These are phyloP conservation scores for Molanna angustata DNA, from an alignment of 2,888 invertebrate species.

Conservation along the genomic window DNA sequence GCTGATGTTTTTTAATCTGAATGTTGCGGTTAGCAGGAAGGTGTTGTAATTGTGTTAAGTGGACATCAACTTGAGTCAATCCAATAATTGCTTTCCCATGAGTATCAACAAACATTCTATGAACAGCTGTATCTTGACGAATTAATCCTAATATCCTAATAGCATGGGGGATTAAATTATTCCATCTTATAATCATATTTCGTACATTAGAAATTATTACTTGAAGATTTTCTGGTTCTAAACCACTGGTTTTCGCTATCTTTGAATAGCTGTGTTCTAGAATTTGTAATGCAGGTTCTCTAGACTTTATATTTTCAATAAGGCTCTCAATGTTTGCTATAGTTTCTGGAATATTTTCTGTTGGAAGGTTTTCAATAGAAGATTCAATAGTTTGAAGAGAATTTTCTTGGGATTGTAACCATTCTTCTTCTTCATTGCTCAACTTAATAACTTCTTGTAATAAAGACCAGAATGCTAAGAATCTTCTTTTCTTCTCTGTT, in stretches of 20 bases:
- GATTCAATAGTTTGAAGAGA: conserved; percentile 59
- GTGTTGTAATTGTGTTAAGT: conserved; percentile 67
- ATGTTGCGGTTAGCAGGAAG: conserved; percentile 51
- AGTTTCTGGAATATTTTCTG: conserved; percentile 58
- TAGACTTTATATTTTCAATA: conserved; percentile 55
- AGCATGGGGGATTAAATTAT: conserved; percentile 58
- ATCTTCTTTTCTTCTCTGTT: conserved; percentile 67
- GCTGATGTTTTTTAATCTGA: conserved; percentile 45
- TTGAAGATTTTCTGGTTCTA: conserved; percentile 68
- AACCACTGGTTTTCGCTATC: conserved; percentile 62
- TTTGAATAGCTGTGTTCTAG: conserved; percentile 70
- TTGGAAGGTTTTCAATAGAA: conserved; percentile 53
- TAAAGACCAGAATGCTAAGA: conserved; percentile 59
- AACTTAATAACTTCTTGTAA: conserved; percentile 57
- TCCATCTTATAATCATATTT: conserved; percentile 62
- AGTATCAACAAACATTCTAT: conserved; percentile 66
- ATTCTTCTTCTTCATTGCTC: conserved; percentile 57
- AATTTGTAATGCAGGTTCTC: conserved; percentile 55
- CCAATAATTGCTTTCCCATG: conserved; percentile 70
- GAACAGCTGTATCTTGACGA: conserved; percentile 57
- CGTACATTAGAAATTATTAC: conserved; percentile 61
- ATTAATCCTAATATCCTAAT: conserved; percentile 57
- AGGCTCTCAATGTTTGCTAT: conserved; percentile 56
- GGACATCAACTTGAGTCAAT: conserved; percentile 68
- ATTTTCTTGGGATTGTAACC: conserved; percentile 63